Base-by-base conservation (phyloP, 2,888 invertebrate species). In the Perithous albicinctus region DNA sequence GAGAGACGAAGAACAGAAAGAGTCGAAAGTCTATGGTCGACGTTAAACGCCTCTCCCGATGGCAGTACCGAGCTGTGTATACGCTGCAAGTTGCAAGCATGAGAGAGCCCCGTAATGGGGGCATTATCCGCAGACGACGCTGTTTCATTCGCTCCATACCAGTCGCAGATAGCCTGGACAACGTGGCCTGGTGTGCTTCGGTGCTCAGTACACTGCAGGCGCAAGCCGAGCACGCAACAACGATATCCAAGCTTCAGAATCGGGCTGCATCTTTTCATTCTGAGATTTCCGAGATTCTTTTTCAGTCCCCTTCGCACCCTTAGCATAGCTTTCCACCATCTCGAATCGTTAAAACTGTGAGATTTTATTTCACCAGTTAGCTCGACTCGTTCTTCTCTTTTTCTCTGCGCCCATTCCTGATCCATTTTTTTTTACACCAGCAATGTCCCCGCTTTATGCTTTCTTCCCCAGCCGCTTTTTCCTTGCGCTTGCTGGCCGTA, bases 121-220 rank as follows among this genome's bases (percentile, higher is more conserved):
- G 72, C 85, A 86, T 87, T 86, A 88, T 86, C 86, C 80, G 72
- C 86, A 86, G 86, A 82, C 61, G 82, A 84, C 70, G 82, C 80
- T 82, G 75, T 84, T 85, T 84, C 78, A 84, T 85, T 85, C 84
- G 83, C 82, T 29, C 54, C 46, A 26, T 15, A 12, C 20, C 51
- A 51, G 1, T 10, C 15, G 6, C 32, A 35, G 10, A 51, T 48
- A 67, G 20, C 35, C 35, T 56, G 70, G 59, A 80, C 75, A 54
- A 75, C 38, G 79, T 26, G 54, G 35, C 63, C 51, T 41, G 38
- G 46, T 69, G 18, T 6, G 51, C 38, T 38, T 35, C 29, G 63
- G 7, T 20, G 59, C 67, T 41, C 29, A 51, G 51, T 26, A 32
- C 20, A 20, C n/a, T 15, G 8, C 18, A 18, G 32, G 18, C 32